Evolutionary conservation across 2,797 vertebrate genomes (phyloP), one percentile per base, ranked within the genome.

Genomic region (Xenentodon cancila): DNA sequence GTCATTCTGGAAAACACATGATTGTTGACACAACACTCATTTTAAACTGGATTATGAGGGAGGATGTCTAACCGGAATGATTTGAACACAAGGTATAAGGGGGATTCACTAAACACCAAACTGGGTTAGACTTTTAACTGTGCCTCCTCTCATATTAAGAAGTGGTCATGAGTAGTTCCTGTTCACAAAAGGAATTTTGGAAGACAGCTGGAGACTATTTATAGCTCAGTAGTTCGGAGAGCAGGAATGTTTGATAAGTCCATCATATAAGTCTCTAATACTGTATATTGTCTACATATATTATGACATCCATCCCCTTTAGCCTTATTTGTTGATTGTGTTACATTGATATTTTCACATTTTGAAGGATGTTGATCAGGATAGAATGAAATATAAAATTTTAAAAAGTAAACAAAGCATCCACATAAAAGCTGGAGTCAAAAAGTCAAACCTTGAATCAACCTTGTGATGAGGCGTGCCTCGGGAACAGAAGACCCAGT

Each of bases 201-300:
- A 53, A 47, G 86, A 90, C 92, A 92, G 88, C 90, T 91, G 89
- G 49, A 53, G 71, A 18, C 61, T 91, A 93, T 88, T 84, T 73
- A 82, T 93, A 90, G 85, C 60, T 22, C 59, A 43, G 30, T 8
- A 52, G 51, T 54, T 81, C 66, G 83, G 27, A 69, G 61, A 32
- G 45, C 53, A 40, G 62, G 65, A 73, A 64, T 65, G 66, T 57
- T 22, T 49, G 43, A 75, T 66, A 46, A 54, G 34, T 58, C 44
- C 49, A 27, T 52, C 11, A 32, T 12, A 21, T 30, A 19, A n/a
- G n/a, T n/a, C n/a, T n/a, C n/a, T 40, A 18, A 42, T 40, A 20
- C 30, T 37, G 21, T 30, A 30, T 30, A 30, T 8, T 27, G 25
- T 59, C 19, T 34, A 37, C 9, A 27, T 52, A 43, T 63, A 37